A percentile compares a stretch with the other conserved stretches of the same genome.
Evolutionary conservation across 2,888 invertebrate genomes (phyloP).

Genomic region (Ophonus ardosiacus): DNA sequence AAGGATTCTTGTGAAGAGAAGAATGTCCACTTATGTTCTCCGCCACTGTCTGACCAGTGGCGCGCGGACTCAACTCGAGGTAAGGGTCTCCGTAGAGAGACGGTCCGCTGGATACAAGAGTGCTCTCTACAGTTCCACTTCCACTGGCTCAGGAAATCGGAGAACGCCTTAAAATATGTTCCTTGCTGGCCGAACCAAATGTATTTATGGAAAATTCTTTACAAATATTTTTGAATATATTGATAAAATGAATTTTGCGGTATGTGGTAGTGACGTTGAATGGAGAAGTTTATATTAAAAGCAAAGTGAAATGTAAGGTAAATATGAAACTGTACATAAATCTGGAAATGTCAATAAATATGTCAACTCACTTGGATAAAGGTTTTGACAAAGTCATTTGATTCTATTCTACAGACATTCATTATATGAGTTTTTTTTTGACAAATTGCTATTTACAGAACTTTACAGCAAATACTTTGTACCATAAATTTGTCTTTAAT

Average conservation of each 20-base stretch:
- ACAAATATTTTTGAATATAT: slow-evolving; percentile 50
- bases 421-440: background rate
- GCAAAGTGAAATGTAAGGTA: slow-evolving; percentile 21
- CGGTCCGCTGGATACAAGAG: slow-evolving; percentile 9
- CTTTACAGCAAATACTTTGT: background rate
- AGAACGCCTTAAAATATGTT: slow-evolving; percentile 23
- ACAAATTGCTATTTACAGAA: background rate
- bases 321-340: slow-evolving; percentile 8
- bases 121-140: background rate
- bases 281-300: slow-evolving; percentile 33
- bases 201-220: slow-evolving; percentile 49
- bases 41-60: slow-evolving; percentile 7
- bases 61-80: background rate
- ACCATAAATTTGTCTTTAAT: background rate
- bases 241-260: slow-evolving; percentile 47
- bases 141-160: slow-evolving; percentile 28
- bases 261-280: slow-evolving; percentile 12
- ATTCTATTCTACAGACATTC: background rate
- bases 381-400: background rate
- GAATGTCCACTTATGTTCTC: slow-evolving; percentile 11
- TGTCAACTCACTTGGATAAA: background rate
- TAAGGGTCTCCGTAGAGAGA: background rate
- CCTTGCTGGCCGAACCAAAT: slow-evolving; percentile 2
- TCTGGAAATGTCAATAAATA: slow-evolving; percentile 8
- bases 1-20: background rate